These are phyloP conservation scores for Apoda limacodes DNA, from an alignment of 2,888 invertebrate species.

Conservation along the genomic window DNA sequence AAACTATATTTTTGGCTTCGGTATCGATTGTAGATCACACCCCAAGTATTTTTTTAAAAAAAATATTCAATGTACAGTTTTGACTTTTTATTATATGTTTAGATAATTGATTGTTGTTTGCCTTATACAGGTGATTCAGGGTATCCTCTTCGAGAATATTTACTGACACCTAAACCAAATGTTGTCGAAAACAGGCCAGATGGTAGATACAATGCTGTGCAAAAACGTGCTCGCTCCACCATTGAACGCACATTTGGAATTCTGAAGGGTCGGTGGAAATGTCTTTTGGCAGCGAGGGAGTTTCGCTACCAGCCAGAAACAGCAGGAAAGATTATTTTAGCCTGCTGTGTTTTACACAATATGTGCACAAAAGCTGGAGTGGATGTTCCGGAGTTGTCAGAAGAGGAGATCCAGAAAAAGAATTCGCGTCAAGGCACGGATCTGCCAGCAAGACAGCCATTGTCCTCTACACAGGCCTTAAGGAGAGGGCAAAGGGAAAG, in stretches of 20 bases:
- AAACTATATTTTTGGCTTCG: too few species aligned
- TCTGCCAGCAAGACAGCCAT: neutral
- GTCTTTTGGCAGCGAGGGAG: conserved; percentile 4
- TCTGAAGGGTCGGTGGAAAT: conserved; percentile 4
- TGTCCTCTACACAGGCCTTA: neutral
- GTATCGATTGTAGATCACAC: too few species aligned
- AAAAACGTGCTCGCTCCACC: conserved; percentile 2
- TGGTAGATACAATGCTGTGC: conserved; percentile 6
- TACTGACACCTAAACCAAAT: conserved; percentile 7
- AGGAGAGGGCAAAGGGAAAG: neutral
- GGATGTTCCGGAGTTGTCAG: neutral
- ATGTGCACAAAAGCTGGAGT: conserved; percentile 1
- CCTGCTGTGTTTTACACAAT: conserved; percentile 10
- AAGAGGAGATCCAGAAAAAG: neutral
- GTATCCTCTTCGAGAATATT: conserved; percentile 8
- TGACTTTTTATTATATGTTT: too few species aligned
- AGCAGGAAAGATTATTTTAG: conserved; percentile 5
- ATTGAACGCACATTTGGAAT: conserved; percentile 2
- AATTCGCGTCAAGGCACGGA: neutral
- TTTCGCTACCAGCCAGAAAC: conserved; percentile 5
- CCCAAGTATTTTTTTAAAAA: too few species aligned
- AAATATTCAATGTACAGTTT: too few species aligned
- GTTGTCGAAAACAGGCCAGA: conserved; percentile 1
- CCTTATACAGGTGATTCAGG: conserved; percentile 11
- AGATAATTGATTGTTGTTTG: too few species aligned